Evolutionary conservation across 2,888 invertebrate species (phyloP).

Genomic region (Caenorhabditis becei): DNA sequence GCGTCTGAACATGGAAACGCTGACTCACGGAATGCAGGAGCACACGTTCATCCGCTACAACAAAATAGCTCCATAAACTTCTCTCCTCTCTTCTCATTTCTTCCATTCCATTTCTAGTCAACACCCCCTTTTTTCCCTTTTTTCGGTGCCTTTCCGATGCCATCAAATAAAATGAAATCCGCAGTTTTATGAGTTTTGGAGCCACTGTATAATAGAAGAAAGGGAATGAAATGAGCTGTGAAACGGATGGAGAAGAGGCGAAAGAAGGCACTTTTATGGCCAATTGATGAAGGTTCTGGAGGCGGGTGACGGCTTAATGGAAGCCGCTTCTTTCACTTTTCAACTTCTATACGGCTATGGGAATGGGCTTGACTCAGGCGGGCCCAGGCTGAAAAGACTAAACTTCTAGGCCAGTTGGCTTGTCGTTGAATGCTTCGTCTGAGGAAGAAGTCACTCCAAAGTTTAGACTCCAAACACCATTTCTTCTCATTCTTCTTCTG

Average conservation of each 20-base stretch:
- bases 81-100: conserved; percentile 1
- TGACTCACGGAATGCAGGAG: conserved; percentile 81
- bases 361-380: too few species aligned
- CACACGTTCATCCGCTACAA: conserved; percentile 75
- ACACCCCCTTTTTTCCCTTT: conserved; percentile 8
- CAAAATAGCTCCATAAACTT: conserved; percentile 64
- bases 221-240: conserved; percentile 46
- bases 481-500: too few species aligned
- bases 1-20: conserved; percentile 80
- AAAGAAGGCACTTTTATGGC: conserved; percentile 44
- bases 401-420: too few species aligned
- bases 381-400: too few species aligned
- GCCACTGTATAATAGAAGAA: conserved; percentile 39
- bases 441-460: too few species aligned
- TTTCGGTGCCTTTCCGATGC: conserved; percentile 17
- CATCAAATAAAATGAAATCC: conserved; percentile 43
- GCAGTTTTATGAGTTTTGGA: conserved; percentile 42
- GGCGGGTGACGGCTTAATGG: conserved; percentile 2
- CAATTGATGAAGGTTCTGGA: conserved; percentile 48
- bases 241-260: conserved; percentile 10
- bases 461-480: too few species aligned
- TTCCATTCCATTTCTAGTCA: conserved; percentile 55
- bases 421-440: too few species aligned
- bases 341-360: too few species aligned
- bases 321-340: not conserved